Evolutionary conservation across 2,113 vertebrate species (phyloP), one percentile per base, ranked within the genome.

Genomic region (Puma concolor): DNA sequence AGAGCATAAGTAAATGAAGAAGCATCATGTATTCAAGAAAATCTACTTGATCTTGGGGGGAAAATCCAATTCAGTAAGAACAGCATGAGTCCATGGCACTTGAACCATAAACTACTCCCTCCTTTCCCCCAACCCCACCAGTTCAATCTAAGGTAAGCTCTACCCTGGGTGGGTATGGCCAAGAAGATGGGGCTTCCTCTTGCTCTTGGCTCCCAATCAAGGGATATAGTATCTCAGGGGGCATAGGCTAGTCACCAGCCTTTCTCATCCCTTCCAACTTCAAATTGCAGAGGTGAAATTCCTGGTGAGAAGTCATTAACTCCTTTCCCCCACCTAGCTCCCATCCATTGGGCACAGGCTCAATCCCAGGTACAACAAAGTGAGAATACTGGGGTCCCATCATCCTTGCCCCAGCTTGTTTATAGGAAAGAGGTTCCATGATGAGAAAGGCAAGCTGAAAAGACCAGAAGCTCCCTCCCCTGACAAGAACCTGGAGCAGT

Each of bases 1-100:
- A 90, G n/a, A 60, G 25, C 48, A 67, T 19, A 92, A 38, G 25
- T 44, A 87, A 91, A 76, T 15, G 6, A 90, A 88, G 17, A 64
- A 88, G 44, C 52, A 79, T 52, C 31, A 44, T 14, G 52, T 71
- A 74, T 38, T 91, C 64, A 85, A 86, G 27, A 95, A 93, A 94
- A 88, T 23, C 41, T 80, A 84, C 29, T 66, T 33, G 48, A 67
- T 69, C 80, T 71, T 38, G 29, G 3, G 57, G 64, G 29, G 29
- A 44, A 71, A 71, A 67, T 72, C 63, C 36, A 25, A 36, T 19
- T 67, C 63, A n/a, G 11, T n/a, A 83, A 74, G 67, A 77, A 81
- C 5, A 72, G 41, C 2, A 60, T 67, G 67, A 77, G 33, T 83
- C 72, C 60, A 44, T 33, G 64, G 57, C 16, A 14, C 10, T 16